Conservation (phyloP, 2,888 invertebrate genomes). For the Trisateles emortualis region DNA sequence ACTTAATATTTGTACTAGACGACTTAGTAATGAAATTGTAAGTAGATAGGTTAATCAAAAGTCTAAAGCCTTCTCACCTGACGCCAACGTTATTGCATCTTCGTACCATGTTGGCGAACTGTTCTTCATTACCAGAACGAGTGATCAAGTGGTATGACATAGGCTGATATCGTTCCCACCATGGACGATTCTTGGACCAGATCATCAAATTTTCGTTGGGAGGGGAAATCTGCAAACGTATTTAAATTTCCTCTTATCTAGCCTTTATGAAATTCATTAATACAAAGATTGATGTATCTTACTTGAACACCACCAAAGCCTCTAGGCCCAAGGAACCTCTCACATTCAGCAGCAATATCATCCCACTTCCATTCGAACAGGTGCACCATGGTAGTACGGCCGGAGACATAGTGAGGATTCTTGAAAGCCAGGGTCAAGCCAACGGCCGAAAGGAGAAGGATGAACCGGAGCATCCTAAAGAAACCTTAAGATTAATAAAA, state of each 20-base stretch:
- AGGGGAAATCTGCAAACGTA: slow-evolving; percentile 88
- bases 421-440: slow-evolving; percentile 74
- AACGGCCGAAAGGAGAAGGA: slow-evolving; percentile 62
- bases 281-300: slow-evolving; percentile 35
- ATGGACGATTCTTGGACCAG: slow-evolving; percentile 88
- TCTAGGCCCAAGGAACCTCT: slow-evolving; percentile 90
- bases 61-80: slow-evolving; percentile 66
- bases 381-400: slow-evolving; percentile 90
- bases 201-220: slow-evolving; percentile 90
- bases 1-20: too few relatives aligned
- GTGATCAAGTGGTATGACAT: slow-evolving; percentile 92
- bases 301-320: slow-evolving; percentile 93
- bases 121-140: slow-evolving; percentile 91
- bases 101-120: slow-evolving; percentile 91
- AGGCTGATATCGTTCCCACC: slow-evolving; percentile 97
- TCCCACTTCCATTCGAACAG: slow-evolving; percentile 94
- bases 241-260: too few relatives aligned
- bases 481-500: not conserved
- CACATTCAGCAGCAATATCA: slow-evolving; percentile 93
- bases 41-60: not conserved
- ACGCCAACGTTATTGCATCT: slow-evolving; percentile 94
- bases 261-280: too few relatives aligned
- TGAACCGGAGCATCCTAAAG: slow-evolving; percentile 71
- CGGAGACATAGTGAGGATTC: slow-evolving; percentile 85
- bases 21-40: too few relatives aligned